Conservation (phyloP, 2,888 invertebrate genomes). For the Ephialtes manifestator region DNA sequence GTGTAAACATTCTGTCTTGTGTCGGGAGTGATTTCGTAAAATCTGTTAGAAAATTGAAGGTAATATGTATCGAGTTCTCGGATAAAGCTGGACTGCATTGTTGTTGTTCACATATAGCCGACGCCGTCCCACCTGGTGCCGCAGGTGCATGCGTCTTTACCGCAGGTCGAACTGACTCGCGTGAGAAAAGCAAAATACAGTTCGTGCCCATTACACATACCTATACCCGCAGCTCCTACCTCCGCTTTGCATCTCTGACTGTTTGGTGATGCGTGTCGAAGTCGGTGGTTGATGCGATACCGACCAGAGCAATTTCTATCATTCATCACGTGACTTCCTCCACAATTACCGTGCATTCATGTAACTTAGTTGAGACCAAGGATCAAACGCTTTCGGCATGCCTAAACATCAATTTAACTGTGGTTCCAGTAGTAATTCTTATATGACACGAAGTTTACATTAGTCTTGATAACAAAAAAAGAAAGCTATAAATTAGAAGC, state of each 20-base stretch:
- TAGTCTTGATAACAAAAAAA: not conserved
- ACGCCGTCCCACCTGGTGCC: conserved; percentile 35
- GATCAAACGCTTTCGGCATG: not conserved
- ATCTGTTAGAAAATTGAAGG: not conserved
- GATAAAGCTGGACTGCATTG: not conserved
- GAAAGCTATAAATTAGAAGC: too few relatives aligned
- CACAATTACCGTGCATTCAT: not conserved
- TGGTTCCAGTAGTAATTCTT: not conserved
- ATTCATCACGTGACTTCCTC: conserved; percentile 28
- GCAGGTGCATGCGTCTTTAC: conserved; percentile 30
- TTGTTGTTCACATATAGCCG: not conserved
- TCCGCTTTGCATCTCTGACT: not conserved
- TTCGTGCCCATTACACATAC: conserved; percentile 18
- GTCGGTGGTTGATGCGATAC: not conserved
- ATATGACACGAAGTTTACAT: not conserved
- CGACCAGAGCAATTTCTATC: conserved; percentile 39
- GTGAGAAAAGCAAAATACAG: conserved; percentile 35
- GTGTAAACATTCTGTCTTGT: too few relatives aligned
- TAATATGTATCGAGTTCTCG: not conserved
- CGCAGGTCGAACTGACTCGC: conserved; percentile 28
- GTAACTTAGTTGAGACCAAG: not conserved
- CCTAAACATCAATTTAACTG: not conserved
- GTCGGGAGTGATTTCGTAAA: not conserved
- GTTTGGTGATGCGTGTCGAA: conserved; percentile 13
- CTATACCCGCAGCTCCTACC: not conserved